Evolutionary conservation across 2,888 invertebrate genomes (phyloP).

Genomic region (Hirtodrosophila confusa): DNA sequence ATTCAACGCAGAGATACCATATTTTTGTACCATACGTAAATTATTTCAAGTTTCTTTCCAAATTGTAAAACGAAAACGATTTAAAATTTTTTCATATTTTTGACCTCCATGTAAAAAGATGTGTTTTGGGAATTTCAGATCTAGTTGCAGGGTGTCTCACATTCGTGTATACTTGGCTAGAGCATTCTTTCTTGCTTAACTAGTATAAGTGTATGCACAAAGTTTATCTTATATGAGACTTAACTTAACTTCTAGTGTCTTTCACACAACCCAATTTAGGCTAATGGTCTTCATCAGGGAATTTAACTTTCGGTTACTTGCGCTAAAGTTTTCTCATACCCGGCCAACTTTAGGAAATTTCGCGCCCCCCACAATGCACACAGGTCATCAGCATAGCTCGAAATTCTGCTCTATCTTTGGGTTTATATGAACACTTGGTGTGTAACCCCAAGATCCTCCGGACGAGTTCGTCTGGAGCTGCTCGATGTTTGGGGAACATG

Average conservation of each 20-base stretch:
- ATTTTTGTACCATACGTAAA: too few species aligned
- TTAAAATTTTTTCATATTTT: too few species aligned
- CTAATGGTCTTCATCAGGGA: background rate
- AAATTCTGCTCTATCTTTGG: background rate
- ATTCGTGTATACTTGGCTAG: too few species aligned
- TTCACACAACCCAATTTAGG: background rate
- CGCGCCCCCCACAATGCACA: background rate
- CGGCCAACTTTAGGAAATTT: background rate
- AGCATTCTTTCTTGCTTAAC: too few species aligned
- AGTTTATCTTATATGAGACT: background rate
- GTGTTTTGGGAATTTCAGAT: too few species aligned
- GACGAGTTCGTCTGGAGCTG: constrained; percentile 13
- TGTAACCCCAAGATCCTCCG: background rate
- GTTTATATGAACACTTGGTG: background rate
- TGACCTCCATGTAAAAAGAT: too few species aligned
- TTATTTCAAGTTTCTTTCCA: too few species aligned
- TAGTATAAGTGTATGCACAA: too few species aligned
- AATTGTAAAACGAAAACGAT: too few species aligned
- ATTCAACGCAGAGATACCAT: too few species aligned
- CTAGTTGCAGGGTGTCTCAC: too few species aligned
- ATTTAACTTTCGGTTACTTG: background rate
- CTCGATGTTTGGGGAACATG: constrained; percentile 9
- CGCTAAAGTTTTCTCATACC: background rate
- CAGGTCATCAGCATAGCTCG: constrained; percentile 9
- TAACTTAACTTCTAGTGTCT: background rate